A percentile compares a stretch with the other conserved stretches of the same genome.
These are phyloP conservation scores for Zaprionus ghesquierei DNA, from an alignment of 1,140 invertebrate species.

Conservation along the genomic window DNA sequence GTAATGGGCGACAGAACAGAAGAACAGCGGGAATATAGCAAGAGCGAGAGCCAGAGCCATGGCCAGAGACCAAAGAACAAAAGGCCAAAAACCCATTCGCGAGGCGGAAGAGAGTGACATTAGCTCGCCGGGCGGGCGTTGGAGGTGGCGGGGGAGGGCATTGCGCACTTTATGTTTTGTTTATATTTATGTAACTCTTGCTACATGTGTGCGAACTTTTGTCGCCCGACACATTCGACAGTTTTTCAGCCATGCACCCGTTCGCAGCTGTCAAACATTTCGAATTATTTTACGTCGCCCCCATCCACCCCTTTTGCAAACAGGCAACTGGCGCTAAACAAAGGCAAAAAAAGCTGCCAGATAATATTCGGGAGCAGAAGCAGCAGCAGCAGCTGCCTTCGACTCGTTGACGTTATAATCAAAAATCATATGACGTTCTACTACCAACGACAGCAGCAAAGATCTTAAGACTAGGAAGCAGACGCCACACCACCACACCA, in stretches of 20 bases:
- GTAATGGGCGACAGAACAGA: neutral
- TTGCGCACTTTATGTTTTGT: neutral
- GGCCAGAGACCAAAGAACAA: slow-evolving; percentile 36
- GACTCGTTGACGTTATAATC: slow-evolving; percentile 65
- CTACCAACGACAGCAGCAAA: slow-evolving; percentile 20
- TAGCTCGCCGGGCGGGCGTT: slow-evolving; percentile 7
- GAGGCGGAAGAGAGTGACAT: slow-evolving; percentile 50
- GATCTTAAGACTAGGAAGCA: slow-evolving; percentile 34
- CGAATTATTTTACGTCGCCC: slow-evolving; percentile 36
- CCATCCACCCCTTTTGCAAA: too few species aligned
- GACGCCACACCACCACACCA: slow-evolving; percentile 14
- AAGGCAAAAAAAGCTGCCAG: slow-evolving; percentile 25
- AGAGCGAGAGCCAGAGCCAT: neutral
- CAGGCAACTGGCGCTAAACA: slow-evolving; percentile 44
- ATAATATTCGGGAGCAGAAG: neutral
- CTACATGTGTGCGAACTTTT: slow-evolving; percentile 34
- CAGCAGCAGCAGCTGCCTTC: slow-evolving; percentile 44
- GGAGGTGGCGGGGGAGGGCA: neutral
- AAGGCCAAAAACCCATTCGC: slow-evolving; percentile 42
- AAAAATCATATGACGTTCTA: slow-evolving; percentile 66
- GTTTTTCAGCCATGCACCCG: slow-evolving; percentile 10
- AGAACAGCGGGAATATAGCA: neutral
- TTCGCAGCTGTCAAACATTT: slow-evolving; percentile 58
- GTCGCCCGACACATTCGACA: slow-evolving; percentile 45
- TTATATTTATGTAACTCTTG: slow-evolving; percentile 2